Percentiles rank a stretch among this genome's conserved stretches.
These are phyloP conservation scores for human (Homo sapiens) DNA, from an alignment of 2,113 vertebrate species.

Conservation along the genomic window GRCh38 chr16:20969501-20970000, in stretches of 20 bases:
- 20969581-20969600: not conserved
- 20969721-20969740: not conserved
- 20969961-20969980: constrained; percentile 93
- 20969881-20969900: constrained; percentile 96
- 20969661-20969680: not conserved
- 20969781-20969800: constrained; percentile 87
- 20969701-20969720: not conserved
- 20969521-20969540: not conserved
- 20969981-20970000: constrained; percentile 90
- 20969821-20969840: constrained; percentile 93
- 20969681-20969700: not conserved
- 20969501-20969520: not conserved
- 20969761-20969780: not conserved
- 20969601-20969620: not conserved
- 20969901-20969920: constrained; percentile 93
- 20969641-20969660: fast-evolving
- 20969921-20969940: constrained; percentile 90
- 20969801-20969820: constrained; percentile 93
- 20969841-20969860: constrained; percentile 97
- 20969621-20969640: not conserved
- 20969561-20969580: not conserved
- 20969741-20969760: not conserved
- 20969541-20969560: not conserved
- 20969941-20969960: constrained; percentile 94
- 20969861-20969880: constrained; percentile 92